Evolutionary conservation across 1,140 invertebrate genomes (phyloP), one percentile per base, ranked within the genome.

Genomic region (Drosophila murphyi): DNA sequence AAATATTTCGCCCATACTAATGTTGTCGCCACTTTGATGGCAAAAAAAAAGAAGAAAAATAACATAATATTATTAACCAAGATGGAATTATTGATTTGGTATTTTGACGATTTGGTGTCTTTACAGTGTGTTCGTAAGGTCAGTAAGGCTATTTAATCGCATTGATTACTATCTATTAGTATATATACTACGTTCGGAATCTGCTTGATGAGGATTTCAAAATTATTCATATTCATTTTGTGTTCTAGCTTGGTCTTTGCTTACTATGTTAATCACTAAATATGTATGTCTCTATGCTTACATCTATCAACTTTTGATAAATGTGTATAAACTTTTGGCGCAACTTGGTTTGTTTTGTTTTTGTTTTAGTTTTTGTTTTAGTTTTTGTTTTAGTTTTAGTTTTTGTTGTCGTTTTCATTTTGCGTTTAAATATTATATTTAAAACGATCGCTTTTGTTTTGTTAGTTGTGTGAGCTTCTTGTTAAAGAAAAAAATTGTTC

Each of bases 271-370:
- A 74, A 69, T 78, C 52, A 86, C 82, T 85, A 78, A 70, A 78
- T 78, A 47, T 62, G 67, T 80, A 55, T 57, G 32, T 39, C 73
- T 61, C 20, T 50, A 29, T 55, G 28, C 12, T 70, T 85, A 61
- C 70, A 76, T 81, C 55, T 76, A 75, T 86, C 51, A 72, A 57
- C 52, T 63, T 28, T 72, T 64, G 60, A 82, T 62, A 81, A 71
- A 75, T 88, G 75, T 82, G 76, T 87, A 82, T 70, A 79, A 70
- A 78, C 71, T 76, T 77, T 67, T 85, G 67, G 72, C 72, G 52
- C 59, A 74, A 78, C 59, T 60, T 63, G 35, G 50, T 62, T 68
- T 73, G 55, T 51, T 60, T 54, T 61, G 48, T 12, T 48, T n/a
- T n/a, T n/a, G n/a, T 52, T 31, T 52, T 51, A 2, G 5, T 63